Conservation (phyloP, 92 coral and sea anemone species). For the Ricordea florida region DNA sequence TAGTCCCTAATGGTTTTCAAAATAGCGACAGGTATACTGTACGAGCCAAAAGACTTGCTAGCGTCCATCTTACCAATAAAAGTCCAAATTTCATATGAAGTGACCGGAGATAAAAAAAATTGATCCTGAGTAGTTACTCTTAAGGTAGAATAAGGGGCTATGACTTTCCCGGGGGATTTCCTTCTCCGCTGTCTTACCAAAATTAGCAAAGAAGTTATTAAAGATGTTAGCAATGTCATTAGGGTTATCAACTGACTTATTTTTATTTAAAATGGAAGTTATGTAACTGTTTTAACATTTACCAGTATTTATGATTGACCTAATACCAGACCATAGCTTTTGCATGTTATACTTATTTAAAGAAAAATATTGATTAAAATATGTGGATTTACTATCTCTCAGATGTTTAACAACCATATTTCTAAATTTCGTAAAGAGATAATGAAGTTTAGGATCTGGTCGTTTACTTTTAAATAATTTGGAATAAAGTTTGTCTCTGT, state of each 20-base stretch:
- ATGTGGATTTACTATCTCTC: background rate
- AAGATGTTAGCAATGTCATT: constrained; percentile 3
- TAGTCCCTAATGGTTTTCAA: background rate
- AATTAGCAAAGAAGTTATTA: background rate
- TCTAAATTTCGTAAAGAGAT: constrained; percentile 10
- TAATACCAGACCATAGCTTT: background rate
- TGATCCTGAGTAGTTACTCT: constrained; percentile 11
- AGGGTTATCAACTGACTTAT: constrained; percentile 24
- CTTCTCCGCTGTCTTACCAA: background rate
- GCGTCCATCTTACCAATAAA: too few species aligned
- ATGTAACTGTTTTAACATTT: constrained; percentile 10
- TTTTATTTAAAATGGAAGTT: background rate
- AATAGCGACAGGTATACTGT: background rate
- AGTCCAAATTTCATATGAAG: constrained; percentile 2
- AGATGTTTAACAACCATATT: constrained; percentile 12
- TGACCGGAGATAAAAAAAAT: constrained; percentile 21
- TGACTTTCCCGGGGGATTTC: constrained; percentile 1
- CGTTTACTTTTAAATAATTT: constrained; percentile 3
- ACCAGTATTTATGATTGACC: constrained; percentile 5
- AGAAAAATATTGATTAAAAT: background rate
- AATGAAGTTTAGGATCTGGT: background rate
- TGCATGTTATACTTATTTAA: constrained; percentile 19
- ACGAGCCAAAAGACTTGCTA: too few species aligned
- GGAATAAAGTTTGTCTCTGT: constrained; percentile 19
- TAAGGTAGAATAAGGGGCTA: background rate